phyloP scores from a whole-genome alignment of 2,113 vertebrate genomes.

The Pseudopipra pipra region DNA sequence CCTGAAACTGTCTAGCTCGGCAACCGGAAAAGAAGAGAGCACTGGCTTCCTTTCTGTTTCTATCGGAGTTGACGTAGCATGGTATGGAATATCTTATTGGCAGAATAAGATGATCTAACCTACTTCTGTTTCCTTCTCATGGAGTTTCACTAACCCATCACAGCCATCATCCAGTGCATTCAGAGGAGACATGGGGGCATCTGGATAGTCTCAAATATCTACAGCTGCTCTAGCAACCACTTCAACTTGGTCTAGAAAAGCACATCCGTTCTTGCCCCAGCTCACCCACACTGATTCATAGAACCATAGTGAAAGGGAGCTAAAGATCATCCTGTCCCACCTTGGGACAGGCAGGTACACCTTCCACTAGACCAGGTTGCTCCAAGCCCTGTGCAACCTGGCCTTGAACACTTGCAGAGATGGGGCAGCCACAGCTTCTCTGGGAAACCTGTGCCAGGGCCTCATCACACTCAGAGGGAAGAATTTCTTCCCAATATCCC shows the following conservation, averaged over 20 bases:
- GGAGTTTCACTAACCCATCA: too few relatives aligned
- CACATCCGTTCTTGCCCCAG: not conserved
- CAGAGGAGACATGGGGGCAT: not conserved
- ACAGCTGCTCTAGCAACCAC: not conserved
- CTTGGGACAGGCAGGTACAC: not conserved
- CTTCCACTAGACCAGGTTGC: not conserved
- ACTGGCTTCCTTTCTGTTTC: too few relatives aligned
- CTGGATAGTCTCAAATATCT: not conserved
- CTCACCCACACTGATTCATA: not conserved
- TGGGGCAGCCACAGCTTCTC: not conserved
- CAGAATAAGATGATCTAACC: too few relatives aligned
- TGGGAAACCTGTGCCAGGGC: not conserved
- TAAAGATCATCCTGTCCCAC: not conserved
- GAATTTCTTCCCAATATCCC: not conserved
- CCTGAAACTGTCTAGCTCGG: too few relatives aligned
- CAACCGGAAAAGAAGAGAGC: too few relatives aligned
- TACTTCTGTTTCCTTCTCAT: too few relatives aligned
- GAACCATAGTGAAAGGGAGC: not conserved
- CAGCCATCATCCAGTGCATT: accelerated
- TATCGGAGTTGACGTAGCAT: too few relatives aligned
- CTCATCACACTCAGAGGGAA: not conserved
- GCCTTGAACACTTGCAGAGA: not conserved
- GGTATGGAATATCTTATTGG: too few relatives aligned
- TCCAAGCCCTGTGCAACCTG: not conserved
- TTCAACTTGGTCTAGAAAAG: not conserved